Conservation (phyloP, 2,888 invertebrate genomes). For the Anthophora plumipes region DNA sequence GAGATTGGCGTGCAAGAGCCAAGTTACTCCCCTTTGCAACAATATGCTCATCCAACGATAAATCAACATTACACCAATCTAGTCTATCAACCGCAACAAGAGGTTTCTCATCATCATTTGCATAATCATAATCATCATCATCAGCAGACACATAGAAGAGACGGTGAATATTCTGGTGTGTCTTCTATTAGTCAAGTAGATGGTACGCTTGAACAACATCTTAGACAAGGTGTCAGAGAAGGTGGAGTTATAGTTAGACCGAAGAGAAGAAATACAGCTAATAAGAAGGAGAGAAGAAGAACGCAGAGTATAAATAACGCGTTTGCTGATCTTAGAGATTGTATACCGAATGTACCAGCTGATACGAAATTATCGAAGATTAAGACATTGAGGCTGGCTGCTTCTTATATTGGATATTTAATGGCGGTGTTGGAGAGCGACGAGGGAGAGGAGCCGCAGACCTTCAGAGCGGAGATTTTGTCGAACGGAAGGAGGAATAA, state of each 20-base stretch:
- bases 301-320: conserved; percentile 98
- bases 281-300: conserved; percentile 96
- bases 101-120: conserved; percentile 58
- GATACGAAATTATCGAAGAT: conserved; percentile 98
- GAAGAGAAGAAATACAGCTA: conserved; percentile 94
- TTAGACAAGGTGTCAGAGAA: conserved; percentile 68
- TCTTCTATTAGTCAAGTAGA: conserved; percentile 47
- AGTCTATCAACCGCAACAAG: conserved; percentile 64
- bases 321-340: conserved; percentile 95
- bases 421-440: conserved; percentile 95
- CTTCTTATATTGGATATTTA: conserved; percentile 96
- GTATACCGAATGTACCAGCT: conserved; percentile 98
- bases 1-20: conserved; percentile 81
- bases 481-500: conserved; percentile 81
- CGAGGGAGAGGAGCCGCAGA: conserved; percentile 91
- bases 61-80: conserved; percentile 73
- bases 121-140: conserved; percentile 61
- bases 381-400: conserved; percentile 96
- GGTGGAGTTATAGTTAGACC: conserved; percentile 72
- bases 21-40: conserved; percentile 75
- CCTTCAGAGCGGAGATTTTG: conserved; percentile 94
- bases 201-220: conserved; percentile 65
- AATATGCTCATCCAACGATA: conserved; percentile 66
- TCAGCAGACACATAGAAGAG: conserved; percentile 58
- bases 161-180: conserved; percentile 50